These are phyloP conservation scores for Esox masquinongy DNA, from an alignment of 2,797 vertebrate species.

Conservation along the genomic window DNA sequence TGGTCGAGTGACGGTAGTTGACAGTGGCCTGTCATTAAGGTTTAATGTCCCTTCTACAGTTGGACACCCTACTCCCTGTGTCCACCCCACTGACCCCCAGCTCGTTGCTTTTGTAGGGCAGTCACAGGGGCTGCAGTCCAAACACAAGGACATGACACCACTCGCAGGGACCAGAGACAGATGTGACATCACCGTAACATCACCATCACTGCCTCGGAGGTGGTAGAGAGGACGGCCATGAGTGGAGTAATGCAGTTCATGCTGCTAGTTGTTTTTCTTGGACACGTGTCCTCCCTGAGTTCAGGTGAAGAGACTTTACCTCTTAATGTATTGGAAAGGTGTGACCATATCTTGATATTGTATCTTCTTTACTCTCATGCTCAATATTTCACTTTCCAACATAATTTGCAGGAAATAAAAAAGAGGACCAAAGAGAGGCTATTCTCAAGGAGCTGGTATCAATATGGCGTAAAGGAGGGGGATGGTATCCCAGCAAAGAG, in stretches of 20 bases:
- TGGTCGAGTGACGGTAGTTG: conserved; percentile 55
- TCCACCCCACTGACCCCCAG: conserved; percentile 18
- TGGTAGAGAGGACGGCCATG: conserved; percentile 61
- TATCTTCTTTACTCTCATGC: neutral
- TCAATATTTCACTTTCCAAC: neutral
- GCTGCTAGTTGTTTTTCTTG: conserved; percentile 64
- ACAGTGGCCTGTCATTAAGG: conserved; percentile 67
- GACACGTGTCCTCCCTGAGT: conserved; percentile 51
- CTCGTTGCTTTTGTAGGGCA: conserved; percentile 1
- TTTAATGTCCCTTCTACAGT: conserved; percentile 68
- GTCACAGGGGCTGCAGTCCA: conserved; percentile 15
- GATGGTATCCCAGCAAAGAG: conserved; percentile 48
- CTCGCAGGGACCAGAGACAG: conserved; percentile 7
- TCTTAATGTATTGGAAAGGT: neutral
- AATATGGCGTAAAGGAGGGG: conserved; percentile 66
- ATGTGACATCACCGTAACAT: conserved; percentile 55
- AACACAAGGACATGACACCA: conserved; percentile 25
- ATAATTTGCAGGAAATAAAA: conserved; percentile 51
- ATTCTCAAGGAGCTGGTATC: conserved; percentile 72
- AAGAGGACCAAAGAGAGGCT: conserved; percentile 57
- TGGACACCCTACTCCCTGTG: conserved; percentile 65
- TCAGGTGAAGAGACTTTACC: conserved; percentile 63
- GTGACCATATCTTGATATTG: neutral
- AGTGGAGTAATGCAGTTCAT: conserved; percentile 55
- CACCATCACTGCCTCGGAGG: conserved; percentile 52